These are phyloP conservation scores for Otolemur garnettii DNA, from an alignment of 2,113 vertebrate species.

Conservation along the genomic window DNA sequence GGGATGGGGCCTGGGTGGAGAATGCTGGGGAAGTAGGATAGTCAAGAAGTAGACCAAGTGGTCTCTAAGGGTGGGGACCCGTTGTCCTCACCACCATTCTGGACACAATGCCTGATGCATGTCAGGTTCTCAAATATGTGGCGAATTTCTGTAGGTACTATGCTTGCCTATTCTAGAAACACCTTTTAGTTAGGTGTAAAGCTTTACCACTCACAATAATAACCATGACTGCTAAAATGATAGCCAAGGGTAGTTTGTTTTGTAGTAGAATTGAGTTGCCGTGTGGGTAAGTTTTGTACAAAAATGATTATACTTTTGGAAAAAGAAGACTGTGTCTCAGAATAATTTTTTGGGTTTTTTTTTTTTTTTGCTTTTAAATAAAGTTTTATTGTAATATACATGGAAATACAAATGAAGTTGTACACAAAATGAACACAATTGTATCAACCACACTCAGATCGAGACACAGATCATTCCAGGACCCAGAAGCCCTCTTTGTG, in stretches of 20 bases:
- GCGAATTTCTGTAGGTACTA: background rate
- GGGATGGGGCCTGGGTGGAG: no score
- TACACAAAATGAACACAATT: background rate
- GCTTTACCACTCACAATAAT: background rate
- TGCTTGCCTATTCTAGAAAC: background rate
- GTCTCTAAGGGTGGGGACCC: background rate
- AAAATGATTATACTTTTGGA: background rate
- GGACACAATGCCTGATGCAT: background rate
- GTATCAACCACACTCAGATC: background rate
- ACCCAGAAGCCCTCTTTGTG: background rate
- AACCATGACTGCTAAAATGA: background rate
- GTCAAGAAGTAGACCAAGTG: background rate
- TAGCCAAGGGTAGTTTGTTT: background rate
- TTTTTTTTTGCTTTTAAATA: conserved; percentile 41
- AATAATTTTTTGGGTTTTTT: conserved; percentile 28
- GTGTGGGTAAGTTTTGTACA: background rate
- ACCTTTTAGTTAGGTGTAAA: background rate
- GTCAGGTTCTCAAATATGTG: background rate
- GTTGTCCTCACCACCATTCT: background rate
- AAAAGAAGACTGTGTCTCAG: conserved; percentile 23
- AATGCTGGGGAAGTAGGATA: background rate
- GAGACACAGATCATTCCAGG: background rate
- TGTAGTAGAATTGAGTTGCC: background rate
- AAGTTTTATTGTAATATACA: background rate
- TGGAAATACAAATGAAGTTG: background rate